A percentile compares a stretch with the other conserved stretches of the same genome.
These are phyloP conservation scores for Xyrauchen texanus DNA, from an alignment of 2,113 vertebrate species.

Conservation along the genomic window DNA sequence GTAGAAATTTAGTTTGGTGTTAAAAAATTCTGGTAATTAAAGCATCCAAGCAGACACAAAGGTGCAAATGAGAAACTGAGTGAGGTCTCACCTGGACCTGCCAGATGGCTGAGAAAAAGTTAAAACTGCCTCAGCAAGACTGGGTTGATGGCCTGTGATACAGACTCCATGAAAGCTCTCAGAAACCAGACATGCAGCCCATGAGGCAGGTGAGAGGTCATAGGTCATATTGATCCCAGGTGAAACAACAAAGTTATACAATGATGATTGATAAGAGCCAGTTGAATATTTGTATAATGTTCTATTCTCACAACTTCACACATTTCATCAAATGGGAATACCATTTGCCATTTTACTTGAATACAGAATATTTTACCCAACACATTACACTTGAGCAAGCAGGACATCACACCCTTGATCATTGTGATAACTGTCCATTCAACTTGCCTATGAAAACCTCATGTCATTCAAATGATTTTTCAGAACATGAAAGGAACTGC, in stretches of 20 bases:
- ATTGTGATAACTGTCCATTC: background rate
- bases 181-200: constrained; percentile 17
- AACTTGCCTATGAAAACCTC: background rate
- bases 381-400: background rate
- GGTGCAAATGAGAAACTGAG: background rate
- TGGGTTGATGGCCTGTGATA: constrained; percentile 49
- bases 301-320: constrained; percentile 8
- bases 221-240: constrained; percentile 28
- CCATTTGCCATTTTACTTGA: background rate
- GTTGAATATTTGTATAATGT: constrained; percentile 3
- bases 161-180: constrained; percentile 25
- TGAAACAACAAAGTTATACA: constrained; percentile 4
- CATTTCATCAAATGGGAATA: constrained; percentile 12
- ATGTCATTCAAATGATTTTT: constrained; percentile 1
- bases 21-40: too few relatives aligned
- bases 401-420: background rate
- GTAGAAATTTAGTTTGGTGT: too few relatives aligned
- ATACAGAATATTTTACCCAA: background rate
- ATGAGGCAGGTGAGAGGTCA: constrained; percentile 5
- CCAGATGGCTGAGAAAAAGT: background rate
- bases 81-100: background rate
- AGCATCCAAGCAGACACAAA: too few relatives aligned
- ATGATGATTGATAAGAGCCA: constrained; percentile 30
- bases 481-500: background rate
- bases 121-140: background rate